Evolutionary conservation across 2,113 vertebrate genomes (phyloP).

Genomic region (Paracyprichromis sp.): DNA sequence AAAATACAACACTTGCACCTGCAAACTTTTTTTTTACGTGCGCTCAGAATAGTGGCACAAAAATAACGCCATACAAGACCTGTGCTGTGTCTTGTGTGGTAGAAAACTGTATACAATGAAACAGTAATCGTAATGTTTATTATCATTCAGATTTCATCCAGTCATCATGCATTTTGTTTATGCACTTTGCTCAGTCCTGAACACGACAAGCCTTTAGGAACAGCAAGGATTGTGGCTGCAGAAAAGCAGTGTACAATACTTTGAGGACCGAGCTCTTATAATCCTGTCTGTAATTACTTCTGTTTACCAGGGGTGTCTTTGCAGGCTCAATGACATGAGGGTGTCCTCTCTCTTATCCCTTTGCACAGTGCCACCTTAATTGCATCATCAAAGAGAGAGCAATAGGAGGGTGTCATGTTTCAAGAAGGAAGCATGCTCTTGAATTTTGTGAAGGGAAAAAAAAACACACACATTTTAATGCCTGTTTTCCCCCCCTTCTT

Average conservation of each 20-base stretch:
- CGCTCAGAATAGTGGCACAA: no score
- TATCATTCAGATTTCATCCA: neutral
- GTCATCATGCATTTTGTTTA: neutral
- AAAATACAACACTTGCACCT: no score
- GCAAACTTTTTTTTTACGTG: no score
- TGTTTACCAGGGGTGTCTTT: slow-evolving; percentile 18
- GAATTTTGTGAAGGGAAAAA: neutral
- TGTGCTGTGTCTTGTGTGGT: neutral
- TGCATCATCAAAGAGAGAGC: neutral
- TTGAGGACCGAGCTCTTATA: neutral
- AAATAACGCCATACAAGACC: no score
- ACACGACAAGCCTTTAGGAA: neutral
- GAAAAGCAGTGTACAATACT: neutral
- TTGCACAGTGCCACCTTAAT: slow-evolving; percentile 1
- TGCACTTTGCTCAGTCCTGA: neutral
- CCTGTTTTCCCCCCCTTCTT: neutral
- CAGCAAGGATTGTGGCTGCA: neutral
- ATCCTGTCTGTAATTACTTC: slow-evolving; percentile 36
- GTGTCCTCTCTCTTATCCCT: neutral
- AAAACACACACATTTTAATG: neutral
- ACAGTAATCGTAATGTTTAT: neutral
- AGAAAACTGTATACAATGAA: neutral
- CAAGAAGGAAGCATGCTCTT: slow-evolving; percentile 4
- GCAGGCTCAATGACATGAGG: slow-evolving; percentile 3
- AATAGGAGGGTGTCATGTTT: neutral